phyloP scores from a whole-genome alignment of 1,140 invertebrate species.

The Pseudomyrmex cubaensis region DNA sequence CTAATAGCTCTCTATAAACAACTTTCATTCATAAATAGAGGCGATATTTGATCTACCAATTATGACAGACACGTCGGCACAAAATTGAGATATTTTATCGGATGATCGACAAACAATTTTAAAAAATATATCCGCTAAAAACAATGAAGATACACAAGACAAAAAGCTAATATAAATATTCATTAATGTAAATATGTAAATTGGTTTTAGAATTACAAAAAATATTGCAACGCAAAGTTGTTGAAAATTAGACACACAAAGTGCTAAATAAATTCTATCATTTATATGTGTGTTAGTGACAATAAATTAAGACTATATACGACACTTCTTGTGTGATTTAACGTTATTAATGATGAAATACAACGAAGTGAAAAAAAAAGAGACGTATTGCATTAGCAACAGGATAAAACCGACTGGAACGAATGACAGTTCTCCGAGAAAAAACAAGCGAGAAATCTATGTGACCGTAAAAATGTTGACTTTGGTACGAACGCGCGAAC shows the following conservation, averaged over 20 bases:
- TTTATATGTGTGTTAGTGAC: too few relatives aligned
- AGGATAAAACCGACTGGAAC: background rate
- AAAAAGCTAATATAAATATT: too few relatives aligned
- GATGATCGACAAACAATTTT: constrained; percentile 30
- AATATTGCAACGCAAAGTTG: too few relatives aligned
- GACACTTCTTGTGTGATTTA: background rate
- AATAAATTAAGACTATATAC: background rate
- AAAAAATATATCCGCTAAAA: background rate
- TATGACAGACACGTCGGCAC: background rate
- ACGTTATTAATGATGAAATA: background rate
- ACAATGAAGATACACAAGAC: background rate
- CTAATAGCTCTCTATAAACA: background rate
- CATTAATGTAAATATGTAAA: too few relatives aligned
- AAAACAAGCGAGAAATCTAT: background rate
- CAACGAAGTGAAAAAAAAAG: background rate
- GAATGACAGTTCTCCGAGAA: background rate
- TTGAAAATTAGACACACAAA: too few relatives aligned
- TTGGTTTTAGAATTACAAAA: too few relatives aligned
- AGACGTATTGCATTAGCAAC: background rate
- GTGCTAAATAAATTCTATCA: too few relatives aligned
- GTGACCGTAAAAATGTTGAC: background rate
- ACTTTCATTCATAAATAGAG: constrained; percentile 71
- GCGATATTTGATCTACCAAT: constrained; percentile 56
- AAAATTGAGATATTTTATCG: constrained; percentile 34
- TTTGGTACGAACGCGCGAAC: background rate